These are phyloP conservation scores for Pollenia angustigena DNA, from an alignment of 2,888 invertebrate genomes.

Conservation along the genomic window DNA sequence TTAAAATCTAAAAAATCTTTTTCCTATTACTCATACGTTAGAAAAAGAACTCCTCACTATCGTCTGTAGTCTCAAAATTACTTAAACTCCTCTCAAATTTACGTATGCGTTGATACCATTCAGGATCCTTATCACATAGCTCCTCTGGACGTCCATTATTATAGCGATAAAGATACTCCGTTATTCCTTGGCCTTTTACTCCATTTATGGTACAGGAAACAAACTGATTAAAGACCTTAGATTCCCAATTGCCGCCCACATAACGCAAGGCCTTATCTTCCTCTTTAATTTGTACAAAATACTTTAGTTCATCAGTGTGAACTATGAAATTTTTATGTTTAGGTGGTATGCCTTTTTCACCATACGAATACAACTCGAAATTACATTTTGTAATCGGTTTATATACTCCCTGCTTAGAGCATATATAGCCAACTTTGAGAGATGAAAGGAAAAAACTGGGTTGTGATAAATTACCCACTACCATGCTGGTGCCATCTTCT, in stretches of 20 bases:
- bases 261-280: conserved; percentile 87
- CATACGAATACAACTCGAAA: conserved; percentile 88
- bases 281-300: conserved; percentile 87
- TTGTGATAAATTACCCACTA: conserved; percentile 91
- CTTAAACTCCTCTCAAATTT: conserved; percentile 78
- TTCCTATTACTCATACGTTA: background rate
- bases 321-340: conserved; percentile 88
- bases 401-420: conserved; percentile 85
- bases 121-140: conserved; percentile 85
- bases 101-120: conserved; percentile 86
- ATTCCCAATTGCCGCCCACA: conserved; percentile 89
- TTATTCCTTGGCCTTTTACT: conserved; percentile 88
- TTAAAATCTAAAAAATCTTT: background rate
- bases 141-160: conserved; percentile 85
- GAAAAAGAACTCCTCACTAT: conserved; percentile 73
- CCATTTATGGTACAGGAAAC: conserved; percentile 85
- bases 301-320: conserved; percentile 85
- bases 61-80: conserved; percentile 73
- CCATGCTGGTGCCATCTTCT: conserved; percentile 88
- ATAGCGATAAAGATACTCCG: conserved; percentile 90
- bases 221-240: conserved; percentile 88
- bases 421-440: conserved; percentile 88
- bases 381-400: conserved; percentile 87
- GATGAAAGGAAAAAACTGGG: conserved; percentile 86
- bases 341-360: conserved; percentile 88